Evolutionary conservation across 2,888 invertebrate species (phyloP).

Genomic region (Noctua fimbriata): DNA sequence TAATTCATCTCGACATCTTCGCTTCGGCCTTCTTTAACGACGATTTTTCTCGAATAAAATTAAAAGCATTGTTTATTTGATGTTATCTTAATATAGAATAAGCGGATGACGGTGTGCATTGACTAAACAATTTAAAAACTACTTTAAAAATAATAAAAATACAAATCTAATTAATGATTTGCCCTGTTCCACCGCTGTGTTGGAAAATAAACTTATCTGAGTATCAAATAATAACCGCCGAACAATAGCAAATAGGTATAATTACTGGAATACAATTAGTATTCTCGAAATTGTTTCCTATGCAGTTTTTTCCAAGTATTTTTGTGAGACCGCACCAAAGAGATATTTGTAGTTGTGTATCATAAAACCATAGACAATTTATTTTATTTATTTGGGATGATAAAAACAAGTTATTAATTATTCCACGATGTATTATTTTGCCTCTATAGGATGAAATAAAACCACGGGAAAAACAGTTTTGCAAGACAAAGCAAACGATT

Average conservation of each 20-base stretch:
- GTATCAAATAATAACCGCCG: conserved; percentile 48
- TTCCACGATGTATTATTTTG: not conserved
- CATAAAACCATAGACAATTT: not conserved
- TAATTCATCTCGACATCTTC: not conserved
- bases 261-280: conserved; percentile 57
- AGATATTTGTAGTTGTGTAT: conserved; percentile 18
- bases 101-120: not conserved
- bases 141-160: conserved; percentile 11
- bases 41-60: not conserved
- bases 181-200: conserved; percentile 40
- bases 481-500: not conserved
- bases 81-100: not conserved
- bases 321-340: conserved; percentile 33
- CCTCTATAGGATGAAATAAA: not conserved
- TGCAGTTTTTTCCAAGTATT: conserved; percentile 37
- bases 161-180: conserved; percentile 11
- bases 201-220: conserved; percentile 41
- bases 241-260: conserved; percentile 47
- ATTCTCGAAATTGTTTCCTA: conserved; percentile 26
- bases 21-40: not conserved
- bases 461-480: not conserved
- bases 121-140: not conserved
- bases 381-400: not conserved
- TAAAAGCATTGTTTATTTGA: not conserved
- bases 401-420: not conserved